These are phyloP conservation scores for Limnephilus rhombicus DNA, from an alignment of 2,888 invertebrate genomes.

Conservation along the genomic window DNA sequence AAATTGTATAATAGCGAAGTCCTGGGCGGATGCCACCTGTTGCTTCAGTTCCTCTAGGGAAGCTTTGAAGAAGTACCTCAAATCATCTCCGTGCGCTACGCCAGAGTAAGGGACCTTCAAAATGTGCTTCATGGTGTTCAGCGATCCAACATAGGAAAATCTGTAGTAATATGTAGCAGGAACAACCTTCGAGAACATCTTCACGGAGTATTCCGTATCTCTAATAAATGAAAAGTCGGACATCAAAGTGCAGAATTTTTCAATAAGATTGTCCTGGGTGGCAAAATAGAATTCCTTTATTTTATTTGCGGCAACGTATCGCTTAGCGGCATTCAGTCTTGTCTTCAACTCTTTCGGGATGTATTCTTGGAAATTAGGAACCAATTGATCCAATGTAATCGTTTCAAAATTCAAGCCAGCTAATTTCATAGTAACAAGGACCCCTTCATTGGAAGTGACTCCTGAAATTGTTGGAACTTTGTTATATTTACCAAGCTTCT, in stretches of 20 bases:
- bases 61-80: constrained; percentile 67
- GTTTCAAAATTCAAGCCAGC: constrained; percentile 67
- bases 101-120: constrained; percentile 59
- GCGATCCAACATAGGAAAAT: constrained; percentile 66
- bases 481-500: constrained; percentile 15
- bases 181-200: constrained; percentile 6
- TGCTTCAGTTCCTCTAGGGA: background rate
- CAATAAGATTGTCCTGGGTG: constrained; percentile 37
- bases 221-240: constrained; percentile 41
- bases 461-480: constrained; percentile 46
- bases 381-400: constrained; percentile 61
- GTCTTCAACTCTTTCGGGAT: constrained; percentile 12
- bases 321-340: constrained; percentile 3
- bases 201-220: constrained; percentile 12
- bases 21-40: background rate
- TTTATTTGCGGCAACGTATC: constrained; percentile 28
- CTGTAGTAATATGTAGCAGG: constrained; percentile 65
- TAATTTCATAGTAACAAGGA: constrained; percentile 68
- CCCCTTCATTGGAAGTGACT: constrained; percentile 55
- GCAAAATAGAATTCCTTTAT: constrained; percentile 59
- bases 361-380: constrained; percentile 43
- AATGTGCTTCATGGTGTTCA: constrained; percentile 62
- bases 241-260: constrained; percentile 46
- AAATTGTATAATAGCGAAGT: constrained; percentile 8
- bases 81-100: constrained; percentile 66